A percentile compares a stretch with the other conserved stretches of the same genome.
Conservation (phyloP, 1,140 invertebrate genomes). For the Hycleus phaleratus region DNA sequence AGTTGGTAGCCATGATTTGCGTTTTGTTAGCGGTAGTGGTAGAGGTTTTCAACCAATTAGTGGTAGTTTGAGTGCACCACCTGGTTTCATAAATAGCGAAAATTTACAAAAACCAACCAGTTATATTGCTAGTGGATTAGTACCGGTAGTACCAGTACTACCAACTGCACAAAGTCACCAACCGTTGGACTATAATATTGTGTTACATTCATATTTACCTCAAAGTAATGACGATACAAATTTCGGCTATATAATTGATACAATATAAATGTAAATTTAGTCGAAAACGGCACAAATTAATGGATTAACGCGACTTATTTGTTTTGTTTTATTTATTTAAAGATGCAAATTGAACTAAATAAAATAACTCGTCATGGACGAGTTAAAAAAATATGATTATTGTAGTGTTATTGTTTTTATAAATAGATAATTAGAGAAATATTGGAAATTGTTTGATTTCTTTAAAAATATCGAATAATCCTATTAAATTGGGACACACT, state of each 20-base stretch:
- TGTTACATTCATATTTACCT: constrained; percentile 7
- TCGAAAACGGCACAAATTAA: too few relatives aligned
- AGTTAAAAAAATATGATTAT: too few relatives aligned
- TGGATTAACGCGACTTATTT: too few relatives aligned
- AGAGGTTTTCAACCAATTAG: constrained; percentile 20
- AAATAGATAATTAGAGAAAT: too few relatives aligned
- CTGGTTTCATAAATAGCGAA: neutral
- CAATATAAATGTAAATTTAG: neutral
- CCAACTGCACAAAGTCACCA: neutral
- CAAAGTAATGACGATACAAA: constrained; percentile 12
- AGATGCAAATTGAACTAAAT: too few relatives aligned
- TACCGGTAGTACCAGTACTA: neutral
- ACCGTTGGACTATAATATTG: neutral
- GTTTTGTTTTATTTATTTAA: too few relatives aligned
- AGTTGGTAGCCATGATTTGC: constrained; percentile 22
- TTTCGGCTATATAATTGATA: constrained; percentile 15
- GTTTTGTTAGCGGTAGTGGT: constrained; percentile 22
- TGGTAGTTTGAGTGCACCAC: neutral
- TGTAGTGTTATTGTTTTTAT: too few relatives aligned
- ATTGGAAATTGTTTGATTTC: too few relatives aligned
- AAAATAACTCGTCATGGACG: too few relatives aligned
- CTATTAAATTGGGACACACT: too few relatives aligned
- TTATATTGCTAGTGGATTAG: neutral
- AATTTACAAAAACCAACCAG: neutral
- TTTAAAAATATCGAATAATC: too few relatives aligned